Evolutionary conservation across 2,797 vertebrate genomes (phyloP).

Genomic region (Phoxinus dragarum): DNA sequence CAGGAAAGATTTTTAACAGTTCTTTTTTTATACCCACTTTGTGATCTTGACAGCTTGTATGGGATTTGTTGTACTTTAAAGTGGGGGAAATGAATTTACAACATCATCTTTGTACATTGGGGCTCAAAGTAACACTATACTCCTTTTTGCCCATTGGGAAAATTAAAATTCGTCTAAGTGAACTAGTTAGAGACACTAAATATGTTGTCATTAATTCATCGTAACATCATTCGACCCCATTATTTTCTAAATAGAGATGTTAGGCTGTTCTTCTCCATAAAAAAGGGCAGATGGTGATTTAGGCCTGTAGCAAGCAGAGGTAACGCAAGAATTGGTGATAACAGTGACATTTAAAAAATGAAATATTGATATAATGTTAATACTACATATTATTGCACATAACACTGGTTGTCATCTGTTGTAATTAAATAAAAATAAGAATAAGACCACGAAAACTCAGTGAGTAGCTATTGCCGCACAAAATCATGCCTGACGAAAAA

Average conservation of each 20-base stretch:
- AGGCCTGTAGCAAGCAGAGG: too few relatives aligned
- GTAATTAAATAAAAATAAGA: neutral
- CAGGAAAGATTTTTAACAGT: slow-evolving; percentile 30
- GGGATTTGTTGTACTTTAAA: slow-evolving; percentile 43
- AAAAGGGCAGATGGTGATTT: neutral
- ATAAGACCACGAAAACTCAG: neutral
- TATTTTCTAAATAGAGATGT: neutral
- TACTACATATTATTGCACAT: neutral
- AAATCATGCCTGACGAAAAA: neutral
- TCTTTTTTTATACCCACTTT: neutral
- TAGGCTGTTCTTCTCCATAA: neutral
- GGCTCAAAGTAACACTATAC: neutral
- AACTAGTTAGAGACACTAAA: neutral
- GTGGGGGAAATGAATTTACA: slow-evolving; percentile 36
- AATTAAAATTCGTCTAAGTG: neutral
- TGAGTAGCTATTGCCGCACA: too few relatives aligned
- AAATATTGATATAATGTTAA: neutral
- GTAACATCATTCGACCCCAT: neutral
- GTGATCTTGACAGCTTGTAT: slow-evolving; percentile 23
- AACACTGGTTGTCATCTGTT: neutral
- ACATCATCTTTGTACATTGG: neutral
- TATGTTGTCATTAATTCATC: slow-evolving; percentile 4
- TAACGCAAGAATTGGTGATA: neutral
- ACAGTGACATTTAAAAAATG: neutral
- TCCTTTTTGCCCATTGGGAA: neutral